A percentile compares a stretch with the other conserved stretches of the same genome.
These are phyloP conservation scores for Drosophila fulvimacula DNA, from an alignment of 2,888 invertebrate species.

Conservation along the genomic window DNA sequence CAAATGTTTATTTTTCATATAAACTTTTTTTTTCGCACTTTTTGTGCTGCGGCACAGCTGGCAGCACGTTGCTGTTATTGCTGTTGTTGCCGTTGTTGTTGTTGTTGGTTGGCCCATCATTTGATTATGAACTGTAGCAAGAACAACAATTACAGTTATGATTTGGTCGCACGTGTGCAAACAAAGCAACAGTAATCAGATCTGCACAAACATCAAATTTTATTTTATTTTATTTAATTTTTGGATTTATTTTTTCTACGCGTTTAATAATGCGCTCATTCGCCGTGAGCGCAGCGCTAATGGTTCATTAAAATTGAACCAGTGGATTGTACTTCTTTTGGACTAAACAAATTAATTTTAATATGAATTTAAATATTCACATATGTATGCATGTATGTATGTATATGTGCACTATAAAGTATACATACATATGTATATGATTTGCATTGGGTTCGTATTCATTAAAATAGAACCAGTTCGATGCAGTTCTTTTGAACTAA, in stretches of 20 bases:
- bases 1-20: conserved; percentile 34
- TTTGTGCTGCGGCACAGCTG: conserved; percentile 28
- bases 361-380: background rate
- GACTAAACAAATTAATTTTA: background rate
- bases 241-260: conserved; percentile 2
- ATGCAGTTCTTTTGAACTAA: background rate
- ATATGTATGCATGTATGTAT: too few species aligned
- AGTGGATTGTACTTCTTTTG: background rate
- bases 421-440: too few species aligned
- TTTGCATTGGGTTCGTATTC: too few species aligned
- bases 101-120: conserved; percentile 41
- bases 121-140: conserved; percentile 59
- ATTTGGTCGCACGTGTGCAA: conserved; percentile 65
- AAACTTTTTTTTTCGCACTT: conserved; percentile 36
- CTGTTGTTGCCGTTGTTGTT: conserved; percentile 26
- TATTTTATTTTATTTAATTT: too few species aligned
- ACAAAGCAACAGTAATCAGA: conserved; percentile 45
- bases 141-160: conserved; percentile 41
- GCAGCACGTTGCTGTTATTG: conserved; percentile 19
- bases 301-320: background rate
- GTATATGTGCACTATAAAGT: too few species aligned
- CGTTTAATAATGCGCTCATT: conserved; percentile 4
- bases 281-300: background rate
- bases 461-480: conserved; percentile 4
- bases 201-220: conserved; percentile 6